Evolutionary conservation across 2,888 invertebrate genomes (phyloP).

Genomic region (Stenurella melanura): DNA sequence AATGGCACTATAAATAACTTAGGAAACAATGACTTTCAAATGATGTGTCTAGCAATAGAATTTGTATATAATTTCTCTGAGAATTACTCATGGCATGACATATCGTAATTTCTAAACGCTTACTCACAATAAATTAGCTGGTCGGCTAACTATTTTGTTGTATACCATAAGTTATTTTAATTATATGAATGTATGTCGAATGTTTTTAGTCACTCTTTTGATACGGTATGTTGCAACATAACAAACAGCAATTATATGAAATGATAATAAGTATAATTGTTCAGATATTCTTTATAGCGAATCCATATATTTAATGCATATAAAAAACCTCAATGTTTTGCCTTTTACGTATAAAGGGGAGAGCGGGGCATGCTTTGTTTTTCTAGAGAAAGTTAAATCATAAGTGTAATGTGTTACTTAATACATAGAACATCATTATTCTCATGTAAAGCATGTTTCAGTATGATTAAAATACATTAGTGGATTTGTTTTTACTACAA

Average conservation of each 20-base stretch:
- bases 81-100: conserved; percentile 3
- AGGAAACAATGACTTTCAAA: conserved; percentile 2
- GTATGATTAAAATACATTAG: no score
- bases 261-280: background rate
- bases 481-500: no score
- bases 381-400: no score
- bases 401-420: no score
- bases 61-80: background rate
- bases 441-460: no score
- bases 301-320: no score
- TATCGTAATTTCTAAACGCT: background rate
- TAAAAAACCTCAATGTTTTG: no score
- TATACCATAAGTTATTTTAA: background rate
- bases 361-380: no score
- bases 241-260: background rate
- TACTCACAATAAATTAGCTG: background rate
- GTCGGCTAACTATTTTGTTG: background rate
- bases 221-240: background rate
- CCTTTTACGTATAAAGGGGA: no score
- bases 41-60: background rate
- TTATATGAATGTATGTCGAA: background rate
- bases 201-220: background rate
- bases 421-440: no score
- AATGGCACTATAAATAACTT: background rate
- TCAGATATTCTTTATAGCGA: no score